Evolutionary conservation across 2,888 invertebrate genomes (phyloP), one percentile per base, ranked within the genome.

Genomic region (Hyposoter dolosus): DNA sequence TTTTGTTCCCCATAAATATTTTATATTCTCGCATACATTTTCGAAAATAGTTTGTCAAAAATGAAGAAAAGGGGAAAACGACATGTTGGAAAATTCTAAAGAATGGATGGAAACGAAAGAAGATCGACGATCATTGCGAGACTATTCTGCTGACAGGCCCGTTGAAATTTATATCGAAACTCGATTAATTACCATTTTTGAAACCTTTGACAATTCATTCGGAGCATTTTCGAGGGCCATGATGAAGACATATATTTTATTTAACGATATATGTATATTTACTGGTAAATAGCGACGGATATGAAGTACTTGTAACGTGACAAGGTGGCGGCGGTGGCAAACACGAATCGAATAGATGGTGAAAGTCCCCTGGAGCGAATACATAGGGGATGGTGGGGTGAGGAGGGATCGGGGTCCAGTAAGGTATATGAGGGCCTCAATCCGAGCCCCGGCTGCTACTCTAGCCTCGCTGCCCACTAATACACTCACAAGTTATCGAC

Each of bases 381-480:
- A 72, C 60, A 75, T 56, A 82, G 89, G 90, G 88, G 88, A 88
- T 88, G 89, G 89, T 88, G 88, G 84, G 84, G 88, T 87, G 89
- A 87, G 90, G 90, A 89, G 90, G 91, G 90, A 92, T 89, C 89
- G 90, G 88, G 88, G 87, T 87, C 88, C 89, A 89, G 91, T 93
- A 93, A 94, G 94, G 94, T 94, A 94, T 94, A 94, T 94, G 93
- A 94, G 93, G 93, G 93, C 94, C 93, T 91, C 92, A 90, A 92
- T 91, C 90, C 89, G 92, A 92, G 91, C 90, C 90, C 90, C 90
- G 90, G 90, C 92, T 90, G 92, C 92, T 94, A 94, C 92, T 93
- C 93, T 92, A 92, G 93, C 93, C 91, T 92, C 92, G 92, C 92
- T 91, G 93, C 90, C 92, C 91, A 92, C 92, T 92, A 91, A 91